Conservation (phyloP, 2,797 vertebrate species). For the Anas bahamensis region DNA sequence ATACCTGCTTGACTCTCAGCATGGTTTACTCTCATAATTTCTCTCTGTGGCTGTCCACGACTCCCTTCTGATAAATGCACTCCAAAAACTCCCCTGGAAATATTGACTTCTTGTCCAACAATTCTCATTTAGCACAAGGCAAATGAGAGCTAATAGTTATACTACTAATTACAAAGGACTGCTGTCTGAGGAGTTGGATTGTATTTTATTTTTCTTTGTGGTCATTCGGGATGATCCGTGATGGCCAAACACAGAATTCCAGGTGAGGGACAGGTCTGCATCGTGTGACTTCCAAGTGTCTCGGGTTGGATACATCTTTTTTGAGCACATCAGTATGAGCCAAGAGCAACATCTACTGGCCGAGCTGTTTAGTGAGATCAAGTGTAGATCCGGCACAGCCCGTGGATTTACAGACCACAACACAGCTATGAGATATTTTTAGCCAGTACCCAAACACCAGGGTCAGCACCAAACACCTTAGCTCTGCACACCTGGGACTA, state of each 20-base stretch:
- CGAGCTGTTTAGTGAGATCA: not conserved
- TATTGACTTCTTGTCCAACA: not conserved
- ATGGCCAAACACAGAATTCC: not conserved
- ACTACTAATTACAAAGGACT: not conserved
- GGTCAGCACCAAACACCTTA: not conserved
- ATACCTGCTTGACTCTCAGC: not conserved
- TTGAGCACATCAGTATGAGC: conserved; percentile 1
- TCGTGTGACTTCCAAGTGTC: not conserved
- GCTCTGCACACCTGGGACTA: not conserved
- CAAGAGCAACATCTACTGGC: conserved; percentile 68
- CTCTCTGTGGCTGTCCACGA: not conserved
- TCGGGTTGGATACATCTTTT: not conserved
- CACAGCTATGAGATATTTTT: not conserved
- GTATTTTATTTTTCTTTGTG: not conserved
- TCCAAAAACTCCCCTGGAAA: not conserved
- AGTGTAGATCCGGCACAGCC: not conserved
- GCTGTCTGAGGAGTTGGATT: not conserved
- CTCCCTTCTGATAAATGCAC: not conserved
- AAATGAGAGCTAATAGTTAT: not conserved
- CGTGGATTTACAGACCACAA: not conserved
- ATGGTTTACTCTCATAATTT: not conserved
- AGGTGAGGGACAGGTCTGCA: not conserved
- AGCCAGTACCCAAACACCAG: not conserved
- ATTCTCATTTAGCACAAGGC: not conserved
- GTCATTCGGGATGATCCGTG: not conserved